Base-by-base conservation (phyloP, 2,888 invertebrate species). In the Tipula confusa region DNA sequence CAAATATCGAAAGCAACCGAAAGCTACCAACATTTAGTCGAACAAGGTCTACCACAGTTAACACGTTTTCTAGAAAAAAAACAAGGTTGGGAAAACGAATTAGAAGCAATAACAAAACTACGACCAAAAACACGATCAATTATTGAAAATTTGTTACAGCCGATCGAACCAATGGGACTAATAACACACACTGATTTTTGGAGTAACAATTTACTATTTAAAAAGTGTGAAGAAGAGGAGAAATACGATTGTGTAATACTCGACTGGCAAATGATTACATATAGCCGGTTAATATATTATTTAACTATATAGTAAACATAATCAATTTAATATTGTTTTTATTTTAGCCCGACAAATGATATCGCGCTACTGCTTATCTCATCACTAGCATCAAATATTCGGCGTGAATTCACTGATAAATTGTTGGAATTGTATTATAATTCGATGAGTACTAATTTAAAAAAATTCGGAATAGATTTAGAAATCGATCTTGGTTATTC, bases 211-310 rank as follows among this genome's bases (percentile, higher is more conserved):
- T 90, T 95, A 15, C 90, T 95, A 84, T 95, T 95, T 87, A 90
- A 91, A 84, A 92, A 92, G 85, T 87, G 86, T 84, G 90, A 90
- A 84, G 86, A 89, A 84, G 84, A 85, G 81, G 84, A 87, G 86
- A 84, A 86, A 83, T 82, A 92, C 86, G 91, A 92, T 84, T 95
- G 95, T 87, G 92, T 93, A 83, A 94, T 95, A 82, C 89, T 95
- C 79, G 95, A 95, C 88, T 95, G 95, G 95, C 95, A 95, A 90
- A 95, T 95, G 95, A 94, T 95, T 82, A 95, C 94, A 0, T 92
- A 94, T 85, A 94, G 94, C 85, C 90, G 92, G 87, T 87, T 84
- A 82, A 83, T 83, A 80, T 15, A 80, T 79, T 79, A 29, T 29
- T 84, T 36, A n/a, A 81, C 64, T 15, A 24, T 64, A 9, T 48